These are phyloP conservation scores for Vidua chalybeata DNA, from an alignment of 2,113 vertebrate species.

Conservation along the genomic window DNA sequence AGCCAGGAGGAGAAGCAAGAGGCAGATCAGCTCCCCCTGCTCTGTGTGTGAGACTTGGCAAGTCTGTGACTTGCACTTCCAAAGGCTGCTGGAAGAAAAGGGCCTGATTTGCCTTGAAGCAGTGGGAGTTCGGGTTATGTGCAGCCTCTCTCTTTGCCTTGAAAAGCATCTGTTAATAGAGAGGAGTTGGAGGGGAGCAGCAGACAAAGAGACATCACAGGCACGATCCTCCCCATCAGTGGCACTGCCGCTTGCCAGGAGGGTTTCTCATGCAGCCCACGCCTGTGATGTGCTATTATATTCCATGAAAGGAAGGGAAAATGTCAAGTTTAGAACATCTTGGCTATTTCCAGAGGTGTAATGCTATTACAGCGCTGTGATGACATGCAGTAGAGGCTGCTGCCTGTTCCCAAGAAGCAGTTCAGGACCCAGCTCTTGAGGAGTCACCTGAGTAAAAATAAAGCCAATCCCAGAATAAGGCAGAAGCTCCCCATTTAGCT, in stretches of 20 bases:
- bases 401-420: background rate
- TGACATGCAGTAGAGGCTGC: background rate
- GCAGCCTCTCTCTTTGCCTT: background rate
- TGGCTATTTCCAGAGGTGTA: background rate
- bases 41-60: background rate
- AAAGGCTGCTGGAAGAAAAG: background rate
- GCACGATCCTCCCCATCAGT: background rate
- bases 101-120: background rate
- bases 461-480: background rate
- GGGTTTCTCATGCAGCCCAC: background rate
- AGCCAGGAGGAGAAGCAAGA: background rate
- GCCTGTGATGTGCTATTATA: slow-evolving; percentile 10
- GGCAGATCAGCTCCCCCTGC: background rate
- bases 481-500: background rate
- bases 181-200: slow-evolving; percentile 14
- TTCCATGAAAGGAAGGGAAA: slow-evolving; percentile 1
- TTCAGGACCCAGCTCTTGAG: background rate
- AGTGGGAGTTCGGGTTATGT: background rate
- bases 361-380: background rate
- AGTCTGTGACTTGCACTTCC: background rate
- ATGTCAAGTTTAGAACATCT: background rate
- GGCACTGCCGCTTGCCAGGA: background rate
- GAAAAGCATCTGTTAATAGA: slow-evolving; percentile 18
- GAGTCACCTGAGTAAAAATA: background rate
- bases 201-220: slow-evolving; percentile 7